These are phyloP conservation scores for Telmatherina bonti DNA, from an alignment of 2,797 vertebrate genomes.

Conservation along the genomic window DNA sequence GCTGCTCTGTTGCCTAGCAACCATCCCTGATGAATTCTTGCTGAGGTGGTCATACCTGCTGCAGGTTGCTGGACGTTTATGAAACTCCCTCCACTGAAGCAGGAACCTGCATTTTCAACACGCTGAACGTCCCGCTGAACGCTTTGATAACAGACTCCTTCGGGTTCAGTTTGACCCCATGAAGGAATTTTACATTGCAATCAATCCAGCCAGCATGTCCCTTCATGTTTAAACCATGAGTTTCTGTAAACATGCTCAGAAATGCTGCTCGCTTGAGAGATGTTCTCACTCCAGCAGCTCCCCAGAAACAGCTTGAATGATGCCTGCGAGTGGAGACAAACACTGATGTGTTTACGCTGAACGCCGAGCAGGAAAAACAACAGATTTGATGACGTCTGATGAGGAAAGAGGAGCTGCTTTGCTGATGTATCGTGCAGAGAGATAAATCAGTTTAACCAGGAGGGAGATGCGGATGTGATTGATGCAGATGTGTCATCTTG, in stretches of 20 bases:
- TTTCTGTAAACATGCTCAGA: conserved; percentile 6
- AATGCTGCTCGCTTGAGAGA: neutral
- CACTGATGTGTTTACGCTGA: neutral
- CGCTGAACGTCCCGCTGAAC: neutral
- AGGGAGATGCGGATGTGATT: conserved; percentile 36
- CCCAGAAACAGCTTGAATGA: neutral
- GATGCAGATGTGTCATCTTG: conserved; percentile 6
- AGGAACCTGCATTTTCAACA: neutral
- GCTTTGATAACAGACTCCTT: neutral
- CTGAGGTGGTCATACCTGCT: conserved; percentile 18
- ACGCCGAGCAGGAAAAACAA: neutral
- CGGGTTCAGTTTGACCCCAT: neutral
- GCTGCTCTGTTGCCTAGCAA: conserved; percentile 70
- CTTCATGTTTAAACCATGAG: conserved; percentile 3
- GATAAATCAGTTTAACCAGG: conserved; percentile 27
- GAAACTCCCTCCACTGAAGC: conserved; percentile 9
- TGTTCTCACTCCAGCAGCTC: neutral
- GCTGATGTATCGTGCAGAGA: conserved; percentile 18
- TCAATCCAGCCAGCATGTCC: neutral
- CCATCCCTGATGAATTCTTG: conserved; percentile 50
- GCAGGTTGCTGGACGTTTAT: neutral
- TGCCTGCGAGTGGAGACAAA: conserved; percentile 5
- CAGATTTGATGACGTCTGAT: neutral
- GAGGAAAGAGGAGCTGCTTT: neutral
- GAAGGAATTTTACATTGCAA: neutral